These are phyloP conservation scores for Pecten maximus DNA, from an alignment of 2,888 invertebrate species.

Conservation along the genomic window DNA sequence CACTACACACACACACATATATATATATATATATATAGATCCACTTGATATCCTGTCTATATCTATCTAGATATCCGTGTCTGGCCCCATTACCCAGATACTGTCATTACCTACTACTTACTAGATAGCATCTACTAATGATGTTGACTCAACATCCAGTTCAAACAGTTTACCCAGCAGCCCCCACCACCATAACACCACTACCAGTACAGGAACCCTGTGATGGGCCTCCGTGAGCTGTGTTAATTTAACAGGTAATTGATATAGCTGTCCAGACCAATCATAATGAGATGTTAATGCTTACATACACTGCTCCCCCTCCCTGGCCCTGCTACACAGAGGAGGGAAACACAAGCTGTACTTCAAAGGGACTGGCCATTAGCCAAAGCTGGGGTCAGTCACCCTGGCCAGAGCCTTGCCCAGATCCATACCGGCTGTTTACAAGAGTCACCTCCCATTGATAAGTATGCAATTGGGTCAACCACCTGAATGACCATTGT, in stretches of 20 bases:
- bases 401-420: conserved; percentile 20
- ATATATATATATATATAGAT: too few relatives aligned
- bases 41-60: too few relatives aligned
- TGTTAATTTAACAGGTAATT: conserved; percentile 32
- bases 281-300: conserved; percentile 30
- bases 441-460: conserved; percentile 2
- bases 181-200: not conserved
- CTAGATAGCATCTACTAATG: conserved; percentile 9
- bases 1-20: too few relatives aligned
- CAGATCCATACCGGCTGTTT: not conserved
- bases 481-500: conserved; percentile 32
- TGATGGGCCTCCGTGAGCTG: not conserved
- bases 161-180: conserved; percentile 3
- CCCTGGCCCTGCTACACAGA: not conserved
- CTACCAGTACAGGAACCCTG: not conserved
- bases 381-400: not conserved
- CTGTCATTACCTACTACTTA: not conserved
- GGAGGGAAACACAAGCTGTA: not conserved
- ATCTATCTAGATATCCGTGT: not conserved
- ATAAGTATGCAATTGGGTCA: conserved; percentile 35
- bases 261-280: conserved; percentile 33
- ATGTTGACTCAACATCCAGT: conserved; percentile 23
- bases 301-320: not conserved
- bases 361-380: conserved; percentile 26
- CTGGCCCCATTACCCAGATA: not conserved